Base-by-base conservation (phyloP, 1,140 invertebrate species). In the Lamellibrachia luymesi region DNA sequence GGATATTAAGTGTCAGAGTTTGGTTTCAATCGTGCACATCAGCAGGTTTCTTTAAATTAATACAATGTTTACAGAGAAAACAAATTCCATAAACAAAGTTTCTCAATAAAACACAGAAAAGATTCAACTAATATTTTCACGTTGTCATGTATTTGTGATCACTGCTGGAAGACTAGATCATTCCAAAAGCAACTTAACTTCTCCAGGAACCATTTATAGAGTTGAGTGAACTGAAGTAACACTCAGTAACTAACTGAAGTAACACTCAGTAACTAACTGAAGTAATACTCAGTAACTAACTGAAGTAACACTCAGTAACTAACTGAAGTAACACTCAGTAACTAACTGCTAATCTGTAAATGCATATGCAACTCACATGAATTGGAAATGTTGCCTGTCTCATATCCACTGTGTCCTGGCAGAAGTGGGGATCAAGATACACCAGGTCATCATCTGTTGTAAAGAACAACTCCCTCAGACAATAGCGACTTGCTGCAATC, bases 341-440 rank as follows among this genome's bases (percentile, higher is more conserved):
- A 38, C 38, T 38, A 38, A 38, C 38, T 38, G 1, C 38, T 38
- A 38, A 38, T 38, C 38, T 38, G 38, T 38, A 38, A 38, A 38
- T 38, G 38, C 38, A 38, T 38, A 38, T 38, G 38, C 10, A 49
- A 51, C 90, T 51, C n/a, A 92, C 51, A 49, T 92, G 17, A 49
- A 92, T 27, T 93, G 93, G 51, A 91, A 93, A 93, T 7, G 91
- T 52, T 38, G 94, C 94, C 50, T 95, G 93, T 22, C 93, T 93
- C 7, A 96, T 95, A 96, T 98, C 98, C 13, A 99, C 98, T 95
- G 98, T 97, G 96, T 98, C 98, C 96, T 99, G 98, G 95, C 98
- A 98, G 94, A 98, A 98, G 96, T 99, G 98, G 17, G 98, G 98
- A 96, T 99, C 98, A 93, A 99, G 96, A 96, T 98, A 98, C 94